Evolutionary conservation across 1,140 invertebrate species (phyloP).

Genomic region (Eubasilissa regina): DNA sequence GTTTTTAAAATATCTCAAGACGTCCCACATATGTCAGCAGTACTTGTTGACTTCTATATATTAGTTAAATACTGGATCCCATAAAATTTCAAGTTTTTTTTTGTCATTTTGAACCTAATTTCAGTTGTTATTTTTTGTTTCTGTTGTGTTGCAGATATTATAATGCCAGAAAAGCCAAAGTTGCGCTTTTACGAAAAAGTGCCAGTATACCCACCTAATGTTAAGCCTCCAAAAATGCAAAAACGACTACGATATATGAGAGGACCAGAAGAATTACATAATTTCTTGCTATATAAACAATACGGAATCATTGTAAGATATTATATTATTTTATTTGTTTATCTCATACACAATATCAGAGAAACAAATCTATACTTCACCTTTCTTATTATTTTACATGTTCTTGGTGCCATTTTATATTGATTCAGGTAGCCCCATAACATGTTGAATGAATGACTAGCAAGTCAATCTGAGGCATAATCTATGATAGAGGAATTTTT

Average conservation of each 20-base stretch:
- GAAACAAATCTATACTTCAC: no score
- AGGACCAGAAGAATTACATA: conserved; percentile 91
- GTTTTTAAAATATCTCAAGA: neutral
- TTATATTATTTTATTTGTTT: no score
- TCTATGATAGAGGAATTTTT: no score
- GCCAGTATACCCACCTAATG: conserved; percentile 77
- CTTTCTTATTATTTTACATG: no score
- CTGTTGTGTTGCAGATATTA: conserved; percentile 76
- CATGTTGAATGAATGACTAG: no score
- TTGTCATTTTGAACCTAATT: neutral
- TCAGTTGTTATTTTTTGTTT: conserved; percentile 5
- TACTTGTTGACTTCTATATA: no score
- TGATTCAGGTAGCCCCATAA: no score
- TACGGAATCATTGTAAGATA: conserved; percentile 89
- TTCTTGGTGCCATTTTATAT: no score
- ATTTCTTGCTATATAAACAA: conserved; percentile 88
- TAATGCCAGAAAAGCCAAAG: conserved; percentile 81
- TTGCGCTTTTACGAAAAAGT: conserved; percentile 80
- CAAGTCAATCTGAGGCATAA: no score
- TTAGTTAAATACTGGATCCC: conserved; percentile 40
- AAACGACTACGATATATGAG: conserved; percentile 87
- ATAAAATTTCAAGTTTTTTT: no score
- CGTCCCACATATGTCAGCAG: neutral
- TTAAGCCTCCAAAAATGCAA: conserved; percentile 87
- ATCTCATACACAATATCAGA: no score